phyloP scores from a whole-genome alignment of 2,797 vertebrate species.

The Sebastes miniatus region DNA sequence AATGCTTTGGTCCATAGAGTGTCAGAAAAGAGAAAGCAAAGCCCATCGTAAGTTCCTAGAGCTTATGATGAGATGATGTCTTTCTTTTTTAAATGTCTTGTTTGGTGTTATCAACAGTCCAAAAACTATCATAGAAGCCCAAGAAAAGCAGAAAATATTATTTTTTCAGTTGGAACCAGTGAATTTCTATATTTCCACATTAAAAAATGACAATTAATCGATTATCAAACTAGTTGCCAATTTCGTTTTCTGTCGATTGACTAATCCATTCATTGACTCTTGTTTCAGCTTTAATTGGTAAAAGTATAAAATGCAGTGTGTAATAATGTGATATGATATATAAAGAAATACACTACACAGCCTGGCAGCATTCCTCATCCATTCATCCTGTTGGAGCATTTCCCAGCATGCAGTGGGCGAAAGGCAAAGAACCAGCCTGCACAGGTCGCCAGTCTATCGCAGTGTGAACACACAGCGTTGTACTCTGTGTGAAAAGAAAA shows the following conservation, averaged over 20 bases:
- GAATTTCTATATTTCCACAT: neutral
- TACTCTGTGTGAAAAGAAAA: conserved; percentile 60
- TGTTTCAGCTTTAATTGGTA: neutral
- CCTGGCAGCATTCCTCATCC: conserved; percentile 4
- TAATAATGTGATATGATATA: neutral
- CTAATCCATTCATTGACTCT: neutral
- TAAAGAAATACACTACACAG: neutral
- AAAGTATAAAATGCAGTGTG: neutral
- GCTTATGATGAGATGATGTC: neutral
- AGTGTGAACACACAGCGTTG: conserved; percentile 31
- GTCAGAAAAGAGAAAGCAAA: neutral
- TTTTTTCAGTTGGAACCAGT: neutral
- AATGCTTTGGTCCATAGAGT: neutral
- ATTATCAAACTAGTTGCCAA: neutral
- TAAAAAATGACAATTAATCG: neutral
- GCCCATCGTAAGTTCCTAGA: neutral
- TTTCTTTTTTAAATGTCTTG: neutral
- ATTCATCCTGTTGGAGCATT: conserved; percentile 12
- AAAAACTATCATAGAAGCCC: neutral
- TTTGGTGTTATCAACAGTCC: neutral
- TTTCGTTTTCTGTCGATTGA: neutral
- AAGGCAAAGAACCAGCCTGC: conserved; percentile 36
- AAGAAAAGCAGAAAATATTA: neutral
- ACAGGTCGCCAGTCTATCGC: conserved; percentile 45
- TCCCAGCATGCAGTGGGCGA: conserved; percentile 42